phyloP scores from a whole-genome alignment of 2,797 vertebrate genomes.

The Arnoldichthys spilopterus region DNA sequence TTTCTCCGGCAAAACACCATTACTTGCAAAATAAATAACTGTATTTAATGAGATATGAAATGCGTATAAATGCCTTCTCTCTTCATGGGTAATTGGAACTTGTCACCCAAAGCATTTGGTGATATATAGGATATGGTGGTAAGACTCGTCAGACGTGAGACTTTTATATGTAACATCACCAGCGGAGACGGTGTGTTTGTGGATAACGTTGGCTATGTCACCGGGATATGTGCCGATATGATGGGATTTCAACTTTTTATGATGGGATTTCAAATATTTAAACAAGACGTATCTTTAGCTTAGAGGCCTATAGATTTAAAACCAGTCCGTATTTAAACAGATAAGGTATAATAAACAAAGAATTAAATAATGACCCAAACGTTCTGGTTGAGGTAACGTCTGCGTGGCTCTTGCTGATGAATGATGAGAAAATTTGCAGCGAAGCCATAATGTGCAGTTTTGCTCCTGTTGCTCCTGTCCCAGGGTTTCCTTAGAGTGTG shows the following conservation, averaged over 20 bases:
- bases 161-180: constrained; percentile 59
- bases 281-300: not conserved
- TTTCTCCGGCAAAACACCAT: constrained; percentile 59
- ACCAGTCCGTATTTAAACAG: not conserved
- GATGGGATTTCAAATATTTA: not conserved
- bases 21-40: constrained; percentile 74
- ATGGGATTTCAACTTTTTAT: not conserved
- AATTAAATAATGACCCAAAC: not conserved
- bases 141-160: constrained; percentile 57
- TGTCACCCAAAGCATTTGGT: constrained; percentile 78
- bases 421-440: constrained; percentile 18
- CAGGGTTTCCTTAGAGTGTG: constrained; percentile 28
- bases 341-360: not conserved
- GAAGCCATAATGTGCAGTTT: constrained; percentile 33
- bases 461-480: constrained; percentile 38
- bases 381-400: constrained; percentile 27
- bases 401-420: constrained; percentile 38
- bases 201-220: not conserved
- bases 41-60: constrained; percentile 81
- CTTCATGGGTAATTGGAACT: constrained; percentile 76
- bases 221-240: not conserved
- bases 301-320: not conserved
- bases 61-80: constrained; percentile 72
- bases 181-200: constrained; percentile 51
- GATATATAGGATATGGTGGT: constrained; percentile 69